phyloP scores from a whole-genome alignment of 2,797 vertebrate genomes.

The Poecilia picta region DNA sequence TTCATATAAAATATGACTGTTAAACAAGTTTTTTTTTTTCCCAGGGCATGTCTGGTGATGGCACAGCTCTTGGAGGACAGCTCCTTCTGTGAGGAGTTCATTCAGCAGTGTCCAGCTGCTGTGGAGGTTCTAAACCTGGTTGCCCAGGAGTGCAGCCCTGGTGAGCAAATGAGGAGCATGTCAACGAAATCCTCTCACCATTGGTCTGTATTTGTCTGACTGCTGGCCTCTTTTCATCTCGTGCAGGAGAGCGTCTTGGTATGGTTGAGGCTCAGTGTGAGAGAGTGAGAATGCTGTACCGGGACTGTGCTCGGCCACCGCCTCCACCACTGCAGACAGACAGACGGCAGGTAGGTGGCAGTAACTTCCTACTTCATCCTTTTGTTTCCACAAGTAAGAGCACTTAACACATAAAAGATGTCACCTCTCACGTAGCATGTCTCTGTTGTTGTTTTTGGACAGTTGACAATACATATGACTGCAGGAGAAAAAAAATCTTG shows the following conservation, averaged over 20 bases:
- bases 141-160: constrained; percentile 97
- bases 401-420: background rate
- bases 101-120: constrained; percentile 97
- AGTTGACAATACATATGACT: no score
- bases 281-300: constrained; percentile 94
- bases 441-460: background rate
- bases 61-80: constrained; percentile 98
- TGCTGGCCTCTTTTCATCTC: constrained; percentile 9
- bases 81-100: constrained; percentile 99
- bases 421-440: background rate
- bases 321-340: constrained; percentile 95
- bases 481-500: background rate
- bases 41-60: constrained; percentile 97
- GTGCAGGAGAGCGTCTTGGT: constrained; percentile 90
- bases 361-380: background rate
- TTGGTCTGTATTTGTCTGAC: constrained; percentile 16
- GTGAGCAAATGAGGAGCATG: constrained; percentile 71
- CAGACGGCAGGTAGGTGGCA: constrained; percentile 88
- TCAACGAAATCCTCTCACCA: background rate
- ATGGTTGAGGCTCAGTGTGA: constrained; percentile 97
- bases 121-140: constrained; percentile 98
- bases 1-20: background rate
- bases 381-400: background rate
- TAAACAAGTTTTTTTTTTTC: background rate
- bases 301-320: constrained; percentile 95